Evolutionary conservation across 2,797 vertebrate species (phyloP).

Genomic region (Periparus ater): DNA sequence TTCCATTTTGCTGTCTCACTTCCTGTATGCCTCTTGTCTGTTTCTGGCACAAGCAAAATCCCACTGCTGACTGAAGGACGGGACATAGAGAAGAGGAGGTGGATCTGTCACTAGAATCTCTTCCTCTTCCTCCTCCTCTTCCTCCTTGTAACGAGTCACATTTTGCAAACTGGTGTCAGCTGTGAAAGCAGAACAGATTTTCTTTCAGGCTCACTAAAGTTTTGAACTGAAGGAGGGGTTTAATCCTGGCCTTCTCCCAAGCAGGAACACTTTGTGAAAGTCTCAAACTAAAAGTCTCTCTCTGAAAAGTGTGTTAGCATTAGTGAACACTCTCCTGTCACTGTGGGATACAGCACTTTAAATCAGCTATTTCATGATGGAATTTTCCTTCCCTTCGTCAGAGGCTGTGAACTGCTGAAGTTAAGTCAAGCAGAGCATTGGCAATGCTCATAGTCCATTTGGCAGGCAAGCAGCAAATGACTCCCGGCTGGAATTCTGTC

Average conservation of each 20-base stretch:
- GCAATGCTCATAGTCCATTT: conserved; percentile 21
- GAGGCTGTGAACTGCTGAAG: conserved; percentile 53
- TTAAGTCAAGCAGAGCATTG: conserved; percentile 55
- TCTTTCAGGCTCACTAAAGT: background rate
- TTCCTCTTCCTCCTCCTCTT: background rate
- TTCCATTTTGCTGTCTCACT: background rate
- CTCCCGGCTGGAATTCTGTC: conserved; percentile 47
- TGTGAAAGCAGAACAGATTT: background rate
- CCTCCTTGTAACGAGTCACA: background rate
- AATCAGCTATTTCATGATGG: conserved; percentile 34
- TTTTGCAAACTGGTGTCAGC: background rate
- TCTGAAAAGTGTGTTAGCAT: background rate
- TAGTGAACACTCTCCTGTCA: background rate
- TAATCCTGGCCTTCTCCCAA: background rate
- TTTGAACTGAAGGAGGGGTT: background rate
- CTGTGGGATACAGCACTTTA: conserved; percentile 37
- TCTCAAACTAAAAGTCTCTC: background rate
- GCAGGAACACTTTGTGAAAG: background rate
- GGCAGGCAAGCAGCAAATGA: conserved; percentile 32
- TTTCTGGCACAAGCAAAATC: background rate
- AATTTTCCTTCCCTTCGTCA: conserved; percentile 59
- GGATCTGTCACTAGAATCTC: background rate
- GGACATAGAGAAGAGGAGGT: background rate
- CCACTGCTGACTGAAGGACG: background rate
- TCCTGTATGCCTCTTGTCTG: background rate